Base-by-base conservation (phyloP, 2,888 invertebrate species). In the Plemyria rubiginata region DNA sequence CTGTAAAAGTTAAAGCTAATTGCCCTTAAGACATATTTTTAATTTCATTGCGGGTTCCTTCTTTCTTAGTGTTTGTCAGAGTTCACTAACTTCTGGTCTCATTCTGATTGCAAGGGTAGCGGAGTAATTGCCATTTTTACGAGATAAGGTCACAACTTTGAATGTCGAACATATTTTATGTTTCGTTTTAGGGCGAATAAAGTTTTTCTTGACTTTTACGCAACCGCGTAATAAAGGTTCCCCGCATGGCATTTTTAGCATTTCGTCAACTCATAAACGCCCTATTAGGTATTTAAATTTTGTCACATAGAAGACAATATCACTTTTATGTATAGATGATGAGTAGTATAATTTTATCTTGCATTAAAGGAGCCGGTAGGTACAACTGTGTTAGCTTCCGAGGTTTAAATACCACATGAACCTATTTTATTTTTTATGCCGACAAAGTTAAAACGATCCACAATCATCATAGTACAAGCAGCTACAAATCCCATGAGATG, bases 1-100 rank as follows among this genome's bases (percentile, higher is more conserved):
- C 90, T 88, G 91, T 90, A 90, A 92, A 92, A 92, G 92, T 92
- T 92, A 87, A 90, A 88, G 91, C 93, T 93, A 93, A 93, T 93
- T 93, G 92, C 93, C 93, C 93, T 92, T 92, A 93, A 93, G 93
- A 93, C 93, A 93, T 93, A 93, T 93, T 93, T 93, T 93, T 93
- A 93, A 93, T 93, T 93, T 93, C 93, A 93, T 93, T 93, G 92
- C 89, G 85, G 88, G 86, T 87, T 90, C 85, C 84, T 91, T 84
- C 87, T 89, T 88, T 89, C 86, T 87, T 86, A 87, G 88, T 86
- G 82, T 88, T 89, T 85, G 85, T 77, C 76, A 82, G 88, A 90
- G 88, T 88, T 88, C 84, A 88, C 82, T 83, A 87, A 88, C 81
- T 85, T 80, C 71, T 76, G 79, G 82, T 80, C 77, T 76, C 79